Conservation (phyloP, 2,797 vertebrate species). For the Lepus oiostolus region DNA sequence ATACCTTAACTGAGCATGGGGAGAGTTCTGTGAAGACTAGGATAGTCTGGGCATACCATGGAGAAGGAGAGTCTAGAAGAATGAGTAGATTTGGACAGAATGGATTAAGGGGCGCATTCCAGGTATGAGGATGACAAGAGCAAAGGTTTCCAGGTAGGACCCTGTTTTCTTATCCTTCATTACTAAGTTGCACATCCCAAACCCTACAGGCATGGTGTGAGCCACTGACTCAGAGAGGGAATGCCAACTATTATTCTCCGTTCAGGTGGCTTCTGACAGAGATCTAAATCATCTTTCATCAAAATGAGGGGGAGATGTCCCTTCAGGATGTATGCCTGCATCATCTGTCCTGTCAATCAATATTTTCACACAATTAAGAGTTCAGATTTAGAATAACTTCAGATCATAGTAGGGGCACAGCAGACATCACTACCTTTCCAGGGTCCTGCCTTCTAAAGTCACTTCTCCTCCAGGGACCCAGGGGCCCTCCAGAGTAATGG, state of each 20-base stretch:
- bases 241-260: neutral
- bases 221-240: neutral
- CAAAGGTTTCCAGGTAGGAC: too few relatives aligned
- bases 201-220: neutral
- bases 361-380: neutral
- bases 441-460: neutral
- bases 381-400: neutral
- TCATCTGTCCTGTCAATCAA: neutral
- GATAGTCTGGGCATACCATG: neutral
- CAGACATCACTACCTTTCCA: neutral
- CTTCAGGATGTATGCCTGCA: too few relatives aligned
- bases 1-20: neutral
- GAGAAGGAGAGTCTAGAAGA: neutral
- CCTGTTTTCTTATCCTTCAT: neutral
- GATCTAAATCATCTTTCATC: neutral
- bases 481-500: neutral
- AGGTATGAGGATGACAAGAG: neutral
- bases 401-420: neutral
- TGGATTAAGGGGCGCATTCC: neutral
- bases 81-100: too few relatives aligned
- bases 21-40: neutral
- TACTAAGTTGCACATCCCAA: neutral
- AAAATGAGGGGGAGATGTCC: neutral
- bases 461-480: neutral
- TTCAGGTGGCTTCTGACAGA: neutral